Evolutionary conservation across 92 coral and sea anemone species (phyloP), one percentile per base, ranked within the genome.

Genomic region (Anthopleura xanthogrammica): DNA sequence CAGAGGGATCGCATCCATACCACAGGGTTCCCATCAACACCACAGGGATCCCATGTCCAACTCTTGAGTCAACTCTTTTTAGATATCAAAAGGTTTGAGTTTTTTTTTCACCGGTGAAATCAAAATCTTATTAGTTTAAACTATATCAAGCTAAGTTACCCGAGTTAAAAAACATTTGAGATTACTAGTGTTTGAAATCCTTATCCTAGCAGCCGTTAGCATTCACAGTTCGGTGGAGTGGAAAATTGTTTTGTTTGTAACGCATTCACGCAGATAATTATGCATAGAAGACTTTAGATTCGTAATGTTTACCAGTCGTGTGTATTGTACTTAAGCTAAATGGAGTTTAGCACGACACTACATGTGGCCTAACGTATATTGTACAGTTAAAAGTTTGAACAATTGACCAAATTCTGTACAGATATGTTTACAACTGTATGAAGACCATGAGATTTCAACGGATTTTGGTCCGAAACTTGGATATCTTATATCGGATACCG

Each of bases 231-330:
- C 46, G 12, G 24, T 36, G 74, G 16, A 68, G 46, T 68, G 74
- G 74, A 68, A 68, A 68, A 36, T 1, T 24, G 43, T 62, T 68
- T 68, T 68, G 42, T 12, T 68, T 5, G 16, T 24, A 42, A 68
- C 74, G 46, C 74, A 68, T 9, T 68, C 74, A 68, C 41, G 74
- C 74, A 68, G 41, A 12, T 68, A 68, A 68, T 68, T 13, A 68
- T 23, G 22, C 22, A 23, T 22, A 22, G 8, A 13, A 14, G 74
- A 68, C 16, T 68, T 36, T 1, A 12, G 41, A 10, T 68, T 68
- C 5, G 16, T 23, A 68, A 24, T 68, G 74, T 13, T 68, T 68
- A 12, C 74, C 74, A 24, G 29, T 68, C 74, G 7, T 16, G 42
- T 68, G 42, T 36, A 54, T 54, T 54, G 58, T 23, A 36, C 74